Percentiles rank a stretch among this genome's conserved stretches.
Conservation (phyloP, 2,888 invertebrate species). For the Bugulina stolonifera region DNA sequence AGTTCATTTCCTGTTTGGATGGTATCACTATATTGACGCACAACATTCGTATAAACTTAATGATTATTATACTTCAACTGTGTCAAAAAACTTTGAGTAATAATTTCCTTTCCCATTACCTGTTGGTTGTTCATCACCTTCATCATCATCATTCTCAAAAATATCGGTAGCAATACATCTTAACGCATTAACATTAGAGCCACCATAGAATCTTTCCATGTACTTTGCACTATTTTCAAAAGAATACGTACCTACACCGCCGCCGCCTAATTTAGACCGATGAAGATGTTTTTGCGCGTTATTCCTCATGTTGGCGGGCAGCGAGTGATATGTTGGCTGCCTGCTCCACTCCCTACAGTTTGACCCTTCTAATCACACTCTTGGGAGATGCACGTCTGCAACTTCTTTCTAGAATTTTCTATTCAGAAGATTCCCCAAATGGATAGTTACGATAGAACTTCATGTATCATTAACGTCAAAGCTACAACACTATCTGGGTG, state of each 20-base stretch:
- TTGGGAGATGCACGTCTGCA: too few species aligned
- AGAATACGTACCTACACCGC: conserved; percentile 13
- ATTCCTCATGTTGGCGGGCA: conserved; percentile 1
- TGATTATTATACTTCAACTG: too few species aligned
- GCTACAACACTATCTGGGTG: too few species aligned
- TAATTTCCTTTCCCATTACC: too few species aligned
- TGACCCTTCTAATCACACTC: background rate
- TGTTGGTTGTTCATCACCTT: background rate
- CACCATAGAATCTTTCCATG: conserved; percentile 24
- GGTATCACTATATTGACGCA: too few species aligned
- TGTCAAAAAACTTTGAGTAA: too few species aligned
- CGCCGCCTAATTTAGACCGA: background rate
- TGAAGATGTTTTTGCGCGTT: conserved; percentile 21
- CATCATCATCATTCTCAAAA: background rate
- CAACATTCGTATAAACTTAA: too few species aligned
- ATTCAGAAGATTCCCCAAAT: too few species aligned
- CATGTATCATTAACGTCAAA: too few species aligned
- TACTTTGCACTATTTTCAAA: conserved; percentile 17
- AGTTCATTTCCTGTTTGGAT: too few species aligned
- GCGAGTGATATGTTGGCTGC: background rate
- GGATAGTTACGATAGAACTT: too few species aligned
- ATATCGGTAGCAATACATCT: background rate
- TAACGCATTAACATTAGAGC: background rate
- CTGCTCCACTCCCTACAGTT: background rate
- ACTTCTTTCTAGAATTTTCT: too few species aligned